Evolutionary conservation across 2,888 invertebrate genomes (phyloP), one percentile per base, ranked within the genome.

Genomic region (Dione vanillae): DNA sequence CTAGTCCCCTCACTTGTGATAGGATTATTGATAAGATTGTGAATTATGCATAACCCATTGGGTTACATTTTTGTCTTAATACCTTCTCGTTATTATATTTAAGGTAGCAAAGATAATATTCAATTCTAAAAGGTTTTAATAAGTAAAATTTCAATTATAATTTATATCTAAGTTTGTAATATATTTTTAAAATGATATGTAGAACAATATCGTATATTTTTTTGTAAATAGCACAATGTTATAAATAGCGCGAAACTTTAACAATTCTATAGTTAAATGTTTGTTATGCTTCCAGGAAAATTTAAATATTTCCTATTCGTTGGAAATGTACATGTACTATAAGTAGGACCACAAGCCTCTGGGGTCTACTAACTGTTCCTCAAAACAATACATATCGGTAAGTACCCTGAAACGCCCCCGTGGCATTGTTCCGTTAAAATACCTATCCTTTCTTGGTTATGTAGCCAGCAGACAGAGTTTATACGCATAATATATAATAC

Each of bases 1-100:
- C 75, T 72, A 74, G 65, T 78, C 72, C 70, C n/a, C 76, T 76
- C 72, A 78, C 75, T 77, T 76, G 77, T 78, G 80, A 81, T 83
- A 79, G 70, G 67, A 75, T 74, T 76, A 75, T 75, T 75, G 79
- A 79, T 77, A 77, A 73, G 67, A 72, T 69, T 66, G 45, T 69
- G 43, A 49, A 54, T 56, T 52, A 67, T 61, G 35, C 67, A 67
- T 47, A 41, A 40, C 27, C 16, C 54, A 56, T 64, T 62, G 67
- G n/a, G 61, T 45, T 45, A 49, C 47, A 35, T 37, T 35, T 37
- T 58, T 58, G 14, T 27, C 19, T 14, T 62, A 54, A 54, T 43
- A 45, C 41, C n/a, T 19, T 64, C 37, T 41, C 20, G 11, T 14
- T n/a, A 41, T 20, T 59, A 11, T 59, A n/a, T 43, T 14, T 35